Evolutionary conservation across 2,797 vertebrate genomes (phyloP).

Genomic region (Trematomus bernacchii): DNA sequence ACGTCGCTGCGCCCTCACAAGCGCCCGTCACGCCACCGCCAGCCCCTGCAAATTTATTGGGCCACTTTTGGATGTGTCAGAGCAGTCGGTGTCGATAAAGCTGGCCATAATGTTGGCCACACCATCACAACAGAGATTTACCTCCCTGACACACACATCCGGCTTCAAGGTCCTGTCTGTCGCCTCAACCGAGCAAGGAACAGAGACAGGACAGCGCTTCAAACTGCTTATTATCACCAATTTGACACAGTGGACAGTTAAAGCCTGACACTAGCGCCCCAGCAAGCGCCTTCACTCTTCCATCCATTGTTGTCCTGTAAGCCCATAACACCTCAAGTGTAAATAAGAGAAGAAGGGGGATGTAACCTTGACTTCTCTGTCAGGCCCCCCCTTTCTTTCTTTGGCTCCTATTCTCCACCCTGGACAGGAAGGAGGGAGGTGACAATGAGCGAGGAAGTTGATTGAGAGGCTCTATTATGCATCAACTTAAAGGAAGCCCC

Average conservation of each 20-base stretch:
- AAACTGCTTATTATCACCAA: constrained; percentile 89
- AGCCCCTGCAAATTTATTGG: constrained; percentile 76
- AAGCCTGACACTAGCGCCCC: constrained; percentile 62
- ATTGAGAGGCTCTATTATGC: constrained; percentile 99
- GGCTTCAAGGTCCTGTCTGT: constrained; percentile 86
- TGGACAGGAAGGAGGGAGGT: constrained; percentile 81
- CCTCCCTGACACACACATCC: constrained; percentile 83
- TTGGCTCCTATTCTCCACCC: constrained; percentile 49
- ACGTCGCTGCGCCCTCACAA: constrained; percentile 64
- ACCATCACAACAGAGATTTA: constrained; percentile 83
- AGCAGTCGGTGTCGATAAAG: constrained; percentile 86
- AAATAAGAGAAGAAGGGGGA: constrained; percentile 92
- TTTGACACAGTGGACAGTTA: constrained; percentile 87
- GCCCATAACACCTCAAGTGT: constrained; percentile 86
- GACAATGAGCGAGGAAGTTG: constrained; percentile 95
- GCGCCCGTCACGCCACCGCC: constrained; percentile 75
- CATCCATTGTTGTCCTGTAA: constrained; percentile 77
- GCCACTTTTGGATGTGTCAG: constrained; percentile 83
- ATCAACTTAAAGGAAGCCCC: constrained; percentile 99
- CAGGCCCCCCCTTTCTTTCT: constrained; percentile 65
- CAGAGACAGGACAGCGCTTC: constrained; percentile 71
- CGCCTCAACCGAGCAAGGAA: constrained; percentile 28
- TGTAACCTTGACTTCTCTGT: constrained; percentile 94
- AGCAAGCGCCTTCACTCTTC: constrained; percentile 58
- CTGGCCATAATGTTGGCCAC: constrained; percentile 87